A percentile compares a stretch with the other conserved stretches of the same genome.
phyloP scores from a whole-genome alignment of 37 sponge, comb jelly and placozoan species.

The Lycopodina hypogea region DNA sequence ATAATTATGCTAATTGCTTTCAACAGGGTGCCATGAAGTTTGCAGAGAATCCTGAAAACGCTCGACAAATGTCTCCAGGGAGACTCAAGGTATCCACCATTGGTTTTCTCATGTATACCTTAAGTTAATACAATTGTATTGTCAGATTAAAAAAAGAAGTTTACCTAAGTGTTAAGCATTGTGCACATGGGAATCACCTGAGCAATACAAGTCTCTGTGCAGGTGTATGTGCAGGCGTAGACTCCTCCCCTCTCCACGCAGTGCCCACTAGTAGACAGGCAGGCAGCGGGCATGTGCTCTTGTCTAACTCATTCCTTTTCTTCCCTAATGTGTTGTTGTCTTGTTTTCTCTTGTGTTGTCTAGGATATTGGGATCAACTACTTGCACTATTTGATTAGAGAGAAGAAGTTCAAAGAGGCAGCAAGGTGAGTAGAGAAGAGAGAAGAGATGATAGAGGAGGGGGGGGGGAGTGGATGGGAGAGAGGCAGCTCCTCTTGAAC shows the following conservation, averaged over 20 bases:
- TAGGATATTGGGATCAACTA: conserved; percentile 79
- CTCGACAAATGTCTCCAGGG: conserved; percentile 21
- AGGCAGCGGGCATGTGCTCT: too few species aligned
- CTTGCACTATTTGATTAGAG: conserved; percentile 61
- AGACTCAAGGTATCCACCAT: conserved; percentile 19
- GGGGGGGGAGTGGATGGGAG: conserved; percentile 44
- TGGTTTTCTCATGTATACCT: neutral
- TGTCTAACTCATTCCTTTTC: too few species aligned
- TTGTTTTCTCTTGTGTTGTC: too few species aligned
- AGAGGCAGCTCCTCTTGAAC: neutral
- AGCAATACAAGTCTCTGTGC: too few species aligned
- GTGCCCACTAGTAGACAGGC: too few species aligned
- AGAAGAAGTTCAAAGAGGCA: conserved; percentile 66
- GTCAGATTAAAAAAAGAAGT: too few species aligned
- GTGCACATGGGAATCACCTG: too few species aligned
- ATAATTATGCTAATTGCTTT: neutral
- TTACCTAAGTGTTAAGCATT: too few species aligned
- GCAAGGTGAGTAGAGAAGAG: conserved; percentile 57
- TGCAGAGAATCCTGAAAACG: conserved; percentile 49
- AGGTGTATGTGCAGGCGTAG: too few species aligned
- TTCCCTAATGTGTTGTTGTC: too few species aligned
- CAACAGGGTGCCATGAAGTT: conserved; percentile 53
- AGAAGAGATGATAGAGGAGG: conserved; percentile 43
- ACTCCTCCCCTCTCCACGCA: too few species aligned
- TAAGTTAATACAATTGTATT: neutral